phyloP scores from a whole-genome alignment of 1,140 invertebrate species.

The Drosophila pseudoananassae region DNA sequence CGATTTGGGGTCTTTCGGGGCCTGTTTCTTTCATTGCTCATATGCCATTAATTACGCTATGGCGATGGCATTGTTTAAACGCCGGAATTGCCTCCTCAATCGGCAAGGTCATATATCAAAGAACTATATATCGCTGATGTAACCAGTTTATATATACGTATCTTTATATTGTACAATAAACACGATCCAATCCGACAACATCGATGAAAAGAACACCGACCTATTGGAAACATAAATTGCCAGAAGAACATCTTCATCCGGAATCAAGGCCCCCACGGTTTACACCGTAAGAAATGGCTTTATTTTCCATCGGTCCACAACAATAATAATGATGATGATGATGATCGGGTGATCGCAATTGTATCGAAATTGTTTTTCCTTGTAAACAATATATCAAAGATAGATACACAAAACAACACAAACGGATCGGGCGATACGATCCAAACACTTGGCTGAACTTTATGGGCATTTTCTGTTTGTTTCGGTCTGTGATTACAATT shows the following conservation, averaged over 20 bases:
- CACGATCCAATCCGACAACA: not conserved
- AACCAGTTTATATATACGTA: slow-evolving; percentile 5
- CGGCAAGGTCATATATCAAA: slow-evolving; percentile 14
- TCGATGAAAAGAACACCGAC: not conserved
- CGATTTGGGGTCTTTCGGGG: slow-evolving; percentile 8
- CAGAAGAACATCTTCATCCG: slow-evolving; percentile 1
- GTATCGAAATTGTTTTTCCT: slow-evolving; percentile 2
- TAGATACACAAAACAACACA: slow-evolving; percentile 3
- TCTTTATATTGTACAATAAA: not conserved
- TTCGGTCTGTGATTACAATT: not conserved
- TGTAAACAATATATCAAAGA: slow-evolving; percentile 52
- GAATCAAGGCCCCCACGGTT: not conserved
- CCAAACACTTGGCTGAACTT: slow-evolving; percentile 33
- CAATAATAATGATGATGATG: not conserved
- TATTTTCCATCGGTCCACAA: not conserved
- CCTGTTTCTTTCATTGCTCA: slow-evolving; percentile 25
- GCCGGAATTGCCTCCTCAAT: slow-evolving; percentile 21
- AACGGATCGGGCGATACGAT: slow-evolving; percentile 17
- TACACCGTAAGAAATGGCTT: not conserved
- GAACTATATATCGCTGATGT: slow-evolving; percentile 6
- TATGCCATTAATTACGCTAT: slow-evolving; percentile 62
- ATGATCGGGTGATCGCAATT: slow-evolving; percentile 21
- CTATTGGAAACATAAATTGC: not conserved
- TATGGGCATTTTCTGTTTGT: slow-evolving; percentile 20
- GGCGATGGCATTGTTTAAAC: slow-evolving; percentile 41